Evolutionary conservation across 2,797 vertebrate genomes (phyloP), one percentile per base, ranked within the genome.

Genomic region (Okamejei kenojei): DNA sequence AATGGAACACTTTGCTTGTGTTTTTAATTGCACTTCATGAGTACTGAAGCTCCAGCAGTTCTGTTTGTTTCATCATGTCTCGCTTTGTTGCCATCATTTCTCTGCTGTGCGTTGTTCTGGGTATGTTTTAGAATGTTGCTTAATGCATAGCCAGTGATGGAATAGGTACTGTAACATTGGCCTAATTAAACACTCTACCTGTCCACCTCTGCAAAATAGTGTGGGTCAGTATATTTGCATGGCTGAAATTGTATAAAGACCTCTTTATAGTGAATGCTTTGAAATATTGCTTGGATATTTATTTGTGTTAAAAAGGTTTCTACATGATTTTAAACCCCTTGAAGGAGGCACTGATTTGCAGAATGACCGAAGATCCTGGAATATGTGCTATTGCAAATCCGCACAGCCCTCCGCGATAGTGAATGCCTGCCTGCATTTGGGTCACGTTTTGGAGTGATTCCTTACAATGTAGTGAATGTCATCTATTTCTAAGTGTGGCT

Each of bases 201-300:
- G 82, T 88, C 61, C 84, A 88, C 84, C 82, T 86, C 82, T 86
- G 82, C 58, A 86, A 86, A 86, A 86, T 63, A 32, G 82, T 86
- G 54, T 86, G 82, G 54, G 29, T 86, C 63, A 63, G 29, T 88
- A 29, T 88, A 13, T 65, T 88, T 88, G 58, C 61, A 65, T 65
- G 84, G 61, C 61, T 88, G 61, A 65, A 88, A n/a, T 65, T 88
- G 8, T 65, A 65, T 65, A 65, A 32, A 32, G 15, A 61, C 29
- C 32, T 63, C 32, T 7, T 65, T 82, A 82, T 26, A 63, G 84
- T 32, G 61, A 65, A 65, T 29, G 13, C 2, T 29, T 61, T n/a
- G 58, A 88, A 82, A 84, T 86, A 32, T 80, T 61, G 54, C n/a
- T 58, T 29, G 0, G 54, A 84, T 23, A 29, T 61, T n/a, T 61